These are phyloP conservation scores for Galleria mellonella DNA, from an alignment of 1,140 invertebrate genomes.

Conservation along the genomic window DNA sequence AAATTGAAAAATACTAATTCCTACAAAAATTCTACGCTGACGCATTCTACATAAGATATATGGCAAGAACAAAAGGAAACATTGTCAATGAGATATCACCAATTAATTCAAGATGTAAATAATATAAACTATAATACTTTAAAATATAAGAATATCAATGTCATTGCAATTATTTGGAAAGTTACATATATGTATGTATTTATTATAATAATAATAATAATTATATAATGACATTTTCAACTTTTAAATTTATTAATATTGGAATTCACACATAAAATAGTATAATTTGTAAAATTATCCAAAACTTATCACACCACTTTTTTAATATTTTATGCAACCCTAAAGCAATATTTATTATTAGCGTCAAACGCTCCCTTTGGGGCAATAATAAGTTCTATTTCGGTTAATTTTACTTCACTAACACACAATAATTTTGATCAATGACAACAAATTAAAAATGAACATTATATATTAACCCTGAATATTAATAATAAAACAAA, in stretches of 20 bases:
- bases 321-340: constrained; percentile 70
- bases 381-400: constrained; percentile 64
- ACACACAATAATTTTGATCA: constrained; percentile 73
- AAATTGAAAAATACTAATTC: constrained; percentile 62
- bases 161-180: constrained; percentile 42
- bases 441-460: constrained; percentile 68
- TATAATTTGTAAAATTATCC: constrained; percentile 74
- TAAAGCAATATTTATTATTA: constrained; percentile 69
- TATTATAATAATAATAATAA: constrained; percentile 19
- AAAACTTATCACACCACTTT: constrained; percentile 72
- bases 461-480: constrained; percentile 68
- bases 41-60: constrained; percentile 61
- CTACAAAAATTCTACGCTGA: constrained; percentile 65
- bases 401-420: constrained; percentile 67
- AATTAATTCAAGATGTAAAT: constrained; percentile 34
- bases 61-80: constrained; percentile 72
- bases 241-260: constrained; percentile 59
- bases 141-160: constrained; percentile 37
- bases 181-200: constrained; percentile 47
- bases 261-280: constrained; percentile 72
- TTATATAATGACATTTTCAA: constrained; percentile 35
- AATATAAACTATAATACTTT: constrained; percentile 46
- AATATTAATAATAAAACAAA: constrained; percentile 69
- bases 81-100: constrained; percentile 51
- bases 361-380: constrained; percentile 73